Conservation (phyloP, 2,113 vertebrate genomes). For the Forbesichthys agassizii region DNA sequence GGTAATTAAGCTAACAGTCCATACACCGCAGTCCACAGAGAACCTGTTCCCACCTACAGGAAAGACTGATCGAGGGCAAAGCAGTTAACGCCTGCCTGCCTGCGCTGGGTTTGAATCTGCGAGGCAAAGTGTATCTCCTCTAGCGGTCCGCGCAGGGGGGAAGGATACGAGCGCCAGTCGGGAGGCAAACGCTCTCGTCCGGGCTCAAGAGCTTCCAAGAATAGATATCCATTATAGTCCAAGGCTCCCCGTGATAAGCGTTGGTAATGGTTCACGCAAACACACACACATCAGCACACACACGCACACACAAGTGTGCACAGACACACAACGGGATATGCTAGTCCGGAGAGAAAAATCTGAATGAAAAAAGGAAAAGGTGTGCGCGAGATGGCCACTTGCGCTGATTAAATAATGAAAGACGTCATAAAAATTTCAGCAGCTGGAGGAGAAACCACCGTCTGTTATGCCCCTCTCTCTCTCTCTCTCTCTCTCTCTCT, state of each 20-base stretch:
- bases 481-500: conserved; percentile 1
- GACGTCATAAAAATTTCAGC: conserved; percentile 59
- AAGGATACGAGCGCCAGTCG: background rate
- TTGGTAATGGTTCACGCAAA: conserved; percentile 27
- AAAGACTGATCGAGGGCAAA: background rate
- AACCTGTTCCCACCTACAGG: conserved; percentile 9
- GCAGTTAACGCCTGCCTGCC: background rate
- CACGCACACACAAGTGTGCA: conserved; percentile 4
- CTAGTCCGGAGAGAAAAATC: no score
- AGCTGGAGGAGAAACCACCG: conserved; percentile 31
- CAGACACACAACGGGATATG: conserved; percentile 1
- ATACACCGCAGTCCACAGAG: no score
- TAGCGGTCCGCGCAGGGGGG: background rate
- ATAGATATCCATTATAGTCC: conserved; percentile 67
- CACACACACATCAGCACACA: background rate
- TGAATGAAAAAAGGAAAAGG: background rate
- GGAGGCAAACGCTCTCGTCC: conserved; percentile 36
- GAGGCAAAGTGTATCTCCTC: background rate
- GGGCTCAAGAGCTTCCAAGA: conserved; percentile 52
- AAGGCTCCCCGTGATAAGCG: conserved; percentile 35
- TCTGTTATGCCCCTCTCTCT: background rate
- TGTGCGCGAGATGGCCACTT: conserved; percentile 11
- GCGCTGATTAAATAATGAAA: conserved; percentile 62
- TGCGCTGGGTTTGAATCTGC: background rate
- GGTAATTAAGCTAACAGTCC: no score